Evolutionary conservation across 2,888 invertebrate species (phyloP).

Genomic region (Mythimna ferrago): DNA sequence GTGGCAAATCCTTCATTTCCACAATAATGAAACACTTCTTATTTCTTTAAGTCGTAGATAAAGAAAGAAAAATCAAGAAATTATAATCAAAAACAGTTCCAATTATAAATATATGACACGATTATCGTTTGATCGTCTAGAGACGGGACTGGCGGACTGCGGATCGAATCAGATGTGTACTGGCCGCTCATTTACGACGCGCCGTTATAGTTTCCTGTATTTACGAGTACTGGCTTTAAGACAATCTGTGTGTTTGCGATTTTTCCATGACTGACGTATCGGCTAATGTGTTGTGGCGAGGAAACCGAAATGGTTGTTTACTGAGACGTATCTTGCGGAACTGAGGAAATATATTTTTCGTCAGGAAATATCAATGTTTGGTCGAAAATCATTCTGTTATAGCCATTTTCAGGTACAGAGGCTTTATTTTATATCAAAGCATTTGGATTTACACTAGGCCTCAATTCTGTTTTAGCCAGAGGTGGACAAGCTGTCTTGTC

Average conservation of each 20-base stretch:
- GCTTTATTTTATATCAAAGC: neutral
- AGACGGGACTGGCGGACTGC: slow-evolving; percentile 67
- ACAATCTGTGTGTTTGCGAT: slow-evolving; percentile 50
- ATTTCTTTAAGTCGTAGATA: neutral
- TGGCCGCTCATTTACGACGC: slow-evolving; percentile 74
- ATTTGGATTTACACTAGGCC: too few species aligned
- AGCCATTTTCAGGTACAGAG: neutral
- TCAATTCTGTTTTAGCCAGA: neutral
- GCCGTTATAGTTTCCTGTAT: slow-evolving; percentile 82
- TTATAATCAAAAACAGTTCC: slow-evolving; percentile 26
- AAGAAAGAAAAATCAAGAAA: slow-evolving; percentile 19
- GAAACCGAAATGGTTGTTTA: slow-evolving; percentile 15
- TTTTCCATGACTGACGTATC: slow-evolving; percentile 43
- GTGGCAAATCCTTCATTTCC: slow-evolving; percentile 43
- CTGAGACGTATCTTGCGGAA: slow-evolving; percentile 3
- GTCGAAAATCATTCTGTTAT: neutral
- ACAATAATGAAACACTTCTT: slow-evolving; percentile 23
- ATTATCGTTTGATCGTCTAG: slow-evolving; percentile 58
- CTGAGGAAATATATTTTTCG: neutral
- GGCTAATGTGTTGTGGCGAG: slow-evolving; percentile 46
- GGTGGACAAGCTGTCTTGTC: neutral
- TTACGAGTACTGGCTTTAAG: slow-evolving; percentile 51
- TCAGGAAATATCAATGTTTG: neutral
- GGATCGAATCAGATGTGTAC: slow-evolving; percentile 57
- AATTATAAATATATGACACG: slow-evolving; percentile 61